Evolutionary conservation across 2,888 invertebrate genomes (phyloP).

Genomic region (Tachina fera): DNA sequence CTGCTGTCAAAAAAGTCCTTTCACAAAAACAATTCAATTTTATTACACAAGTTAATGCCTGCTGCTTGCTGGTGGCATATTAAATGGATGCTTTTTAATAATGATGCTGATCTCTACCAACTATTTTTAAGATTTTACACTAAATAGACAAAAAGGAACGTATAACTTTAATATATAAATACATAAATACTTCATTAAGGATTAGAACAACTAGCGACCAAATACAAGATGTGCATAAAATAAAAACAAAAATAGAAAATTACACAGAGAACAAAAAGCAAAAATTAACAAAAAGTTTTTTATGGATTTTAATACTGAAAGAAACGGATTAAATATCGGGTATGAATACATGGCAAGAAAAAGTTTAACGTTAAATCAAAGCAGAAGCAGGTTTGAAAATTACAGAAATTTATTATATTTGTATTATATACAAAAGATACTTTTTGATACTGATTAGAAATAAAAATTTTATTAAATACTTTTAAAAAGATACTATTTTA

Average conservation of each 20-base stretch:
- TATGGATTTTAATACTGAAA: too few relatives aligned
- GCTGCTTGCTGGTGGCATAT: constrained; percentile 29
- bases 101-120: constrained; percentile 22
- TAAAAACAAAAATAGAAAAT: not conserved
- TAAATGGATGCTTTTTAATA: not conserved
- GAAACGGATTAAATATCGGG: too few relatives aligned
- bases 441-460: too few relatives aligned
- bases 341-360: too few relatives aligned
- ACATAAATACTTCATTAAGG: not conserved
- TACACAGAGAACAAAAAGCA: not conserved
- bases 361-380: too few relatives aligned
- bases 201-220: not conserved
- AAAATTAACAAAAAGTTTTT: not conserved
- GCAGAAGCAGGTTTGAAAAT: too few relatives aligned
- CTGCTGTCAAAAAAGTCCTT: not conserved
- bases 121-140: constrained; percentile 6
- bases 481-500: too few relatives aligned
- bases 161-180: constrained; percentile 4
- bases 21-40: constrained; percentile 33
- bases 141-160: not conserved
- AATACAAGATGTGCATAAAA: constrained; percentile 5
- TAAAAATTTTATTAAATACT: too few relatives aligned
- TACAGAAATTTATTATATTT: too few relatives aligned
- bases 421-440: too few relatives aligned
- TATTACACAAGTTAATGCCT: constrained; percentile 21